Percentiles rank a stretch among this genome's conserved stretches.
phyloP scores from a whole-genome alignment of 2,797 vertebrate species.

The Myripristis jacobus region DNA sequence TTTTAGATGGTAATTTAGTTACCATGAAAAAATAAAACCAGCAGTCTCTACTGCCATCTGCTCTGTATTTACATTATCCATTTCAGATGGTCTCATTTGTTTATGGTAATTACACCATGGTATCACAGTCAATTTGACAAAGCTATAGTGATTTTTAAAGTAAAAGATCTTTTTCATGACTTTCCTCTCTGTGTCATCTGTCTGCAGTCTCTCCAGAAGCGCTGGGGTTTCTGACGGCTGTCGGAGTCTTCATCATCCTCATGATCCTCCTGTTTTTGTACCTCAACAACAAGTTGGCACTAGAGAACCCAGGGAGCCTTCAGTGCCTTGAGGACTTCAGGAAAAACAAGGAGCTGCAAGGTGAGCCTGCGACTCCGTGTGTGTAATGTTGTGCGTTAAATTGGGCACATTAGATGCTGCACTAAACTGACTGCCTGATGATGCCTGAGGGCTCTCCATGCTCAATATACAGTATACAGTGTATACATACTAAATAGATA shows the following conservation, averaged over 20 bases:
- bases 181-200: constrained; percentile 45
- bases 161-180: too few species aligned
- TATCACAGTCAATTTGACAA: too few species aligned
- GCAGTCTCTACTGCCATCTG: neutral
- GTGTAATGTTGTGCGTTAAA: neutral
- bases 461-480: too few species aligned
- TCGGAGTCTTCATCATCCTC: constrained; percentile 93
- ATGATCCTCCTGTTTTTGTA: constrained; percentile 96
- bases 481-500: too few species aligned
- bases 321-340: constrained; percentile 91
- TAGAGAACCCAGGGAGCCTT: constrained; percentile 91
- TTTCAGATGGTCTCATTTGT: too few species aligned
- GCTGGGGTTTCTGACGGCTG: constrained; percentile 94
- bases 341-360: constrained; percentile 86
- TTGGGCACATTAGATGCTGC: too few species aligned
- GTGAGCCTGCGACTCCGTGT: constrained; percentile 71
- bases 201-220: constrained; percentile 95
- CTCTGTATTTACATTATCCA: neutral
- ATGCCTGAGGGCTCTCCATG: too few species aligned
- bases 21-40: too few species aligned
- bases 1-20: too few species aligned
- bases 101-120: too few species aligned
- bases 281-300: constrained; percentile 96
- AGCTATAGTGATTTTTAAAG: too few species aligned
- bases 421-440: too few species aligned